These are phyloP conservation scores for Chrysina gloriosa DNA, from an alignment of 2,888 invertebrate species.

Conservation along the genomic window DNA sequence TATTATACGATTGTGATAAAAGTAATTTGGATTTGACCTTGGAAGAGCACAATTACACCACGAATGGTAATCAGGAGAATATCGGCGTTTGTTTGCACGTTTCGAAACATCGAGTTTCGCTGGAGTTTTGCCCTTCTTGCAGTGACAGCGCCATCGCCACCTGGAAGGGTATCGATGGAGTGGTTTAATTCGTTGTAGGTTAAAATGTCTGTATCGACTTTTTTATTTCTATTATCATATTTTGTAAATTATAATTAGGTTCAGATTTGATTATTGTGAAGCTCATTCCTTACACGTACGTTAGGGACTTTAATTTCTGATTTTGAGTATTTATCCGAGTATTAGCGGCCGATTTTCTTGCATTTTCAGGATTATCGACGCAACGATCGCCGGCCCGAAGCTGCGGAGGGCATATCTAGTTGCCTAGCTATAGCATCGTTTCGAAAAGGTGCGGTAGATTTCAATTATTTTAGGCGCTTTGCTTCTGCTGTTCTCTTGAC, in stretches of 20 bases:
- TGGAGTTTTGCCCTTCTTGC: conserved; percentile 71
- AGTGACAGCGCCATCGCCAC: conserved; percentile 64
- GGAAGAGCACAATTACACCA: conserved; percentile 58
- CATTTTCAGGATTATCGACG: conserved; percentile 53
- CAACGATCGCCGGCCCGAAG: conserved; percentile 40
- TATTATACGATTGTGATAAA: not conserved
- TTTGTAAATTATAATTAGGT: conserved; percentile 22
- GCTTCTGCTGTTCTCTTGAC: conserved; percentile 50
- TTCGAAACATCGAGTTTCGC: conserved; percentile 68
- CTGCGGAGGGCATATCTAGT: conserved; percentile 51
- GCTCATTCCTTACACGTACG: conserved; percentile 58
- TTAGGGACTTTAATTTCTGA: conserved; percentile 21
- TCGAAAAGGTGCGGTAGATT: conserved; percentile 56
- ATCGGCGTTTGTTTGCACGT: conserved; percentile 71
- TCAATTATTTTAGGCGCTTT: conserved; percentile 49
- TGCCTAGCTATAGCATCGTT: conserved; percentile 45
- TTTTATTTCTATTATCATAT: conserved; percentile 42
- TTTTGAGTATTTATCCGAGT: conserved; percentile 15
- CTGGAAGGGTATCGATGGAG: conserved; percentile 51
- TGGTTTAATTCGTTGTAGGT: conserved; percentile 44
- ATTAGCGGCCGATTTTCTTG: conserved; percentile 48
- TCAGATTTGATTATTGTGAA: conserved; percentile 41
- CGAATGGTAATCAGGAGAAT: conserved; percentile 55
- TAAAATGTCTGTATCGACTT: conserved; percentile 59
- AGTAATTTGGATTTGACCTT: conserved; percentile 17